Base-by-base conservation (phyloP, 2,113 vertebrate genomes). In the Halcyon malimbica region DNA sequence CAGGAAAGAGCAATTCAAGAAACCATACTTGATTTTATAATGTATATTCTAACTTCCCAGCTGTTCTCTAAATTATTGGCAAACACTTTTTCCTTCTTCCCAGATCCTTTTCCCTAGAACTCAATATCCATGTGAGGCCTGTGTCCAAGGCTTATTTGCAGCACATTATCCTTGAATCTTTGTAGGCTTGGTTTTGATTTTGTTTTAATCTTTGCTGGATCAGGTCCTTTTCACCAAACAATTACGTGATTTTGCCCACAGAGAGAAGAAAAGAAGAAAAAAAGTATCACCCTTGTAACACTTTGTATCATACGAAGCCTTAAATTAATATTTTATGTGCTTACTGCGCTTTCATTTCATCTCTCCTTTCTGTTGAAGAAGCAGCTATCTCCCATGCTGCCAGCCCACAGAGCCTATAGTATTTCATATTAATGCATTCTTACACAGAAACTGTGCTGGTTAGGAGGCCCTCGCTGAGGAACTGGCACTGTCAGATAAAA, bases 241-340 rank as follows among this genome's bases (percentile, higher is more conserved):
- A 3, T 3, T 59, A 46, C 63, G 41, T 71, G n/a, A 82, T 80
- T 83, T 88, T 65, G 44, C 44, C 44, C 39, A 37, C 65, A 56
- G 57, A 85, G 33, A 87, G 53, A 68, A 82, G 16, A 53, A 75
- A 69, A 63, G 4, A 31, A 57, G 28, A 37, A 33, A 59, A 59
- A 14, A 67, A 35, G n/a, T 18, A 75, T 79, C 41, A 89, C 39
- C n/a, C 29, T 48, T 79, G 29, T 91, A 51, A 90, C 51, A 88
- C n/a, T 95, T 80, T 37, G 24, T 90, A 83, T 76, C 53, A 35
- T 62, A 41, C 59, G 80, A 81, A 76, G 54, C 54, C 50, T 95
- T 92, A 83, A 88, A 92, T 94, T 81, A 95, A 93, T 93, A 92
- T 69, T 95, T 94, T 59, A 90, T 86, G n/a, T 90, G 67, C 59